Evolutionary conservation across 1,140 invertebrate species (phyloP), one percentile per base, ranked within the genome.

Genomic region (Venustaconcha ellipsiformis): DNA sequence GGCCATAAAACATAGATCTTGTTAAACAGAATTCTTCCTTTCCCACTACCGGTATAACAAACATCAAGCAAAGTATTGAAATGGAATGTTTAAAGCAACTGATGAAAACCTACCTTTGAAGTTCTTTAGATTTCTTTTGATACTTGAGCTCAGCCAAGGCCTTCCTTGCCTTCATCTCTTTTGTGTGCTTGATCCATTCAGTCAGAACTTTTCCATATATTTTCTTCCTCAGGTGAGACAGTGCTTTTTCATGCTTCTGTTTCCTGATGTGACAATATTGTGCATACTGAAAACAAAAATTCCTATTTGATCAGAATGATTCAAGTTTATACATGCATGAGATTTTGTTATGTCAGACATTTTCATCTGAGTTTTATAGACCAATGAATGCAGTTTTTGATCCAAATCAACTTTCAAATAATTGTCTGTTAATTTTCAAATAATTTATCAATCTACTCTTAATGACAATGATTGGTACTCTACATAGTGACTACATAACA

Each of bases 51-150:
- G 6, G 11, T 6, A 48, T 11, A 48, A 48, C 37, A 48, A 30
- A 30, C 26, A 4, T 30, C 4, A 30, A 30, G 37, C 37, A 8
- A 11, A 48, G 37, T 48, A 48, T 1, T 48, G 37, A 48, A 48
- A 48, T 6, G 6, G 37, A 48, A 48, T 48, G 37, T 11, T 48
- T 48, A 48, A 48, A 48, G 37, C 37, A 48, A 48, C 6, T 48
- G 37, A 48, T 6, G 37, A 8, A 48, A 48, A 6, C 74, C 57
- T 70, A 84, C 83, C 80, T 79, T 14, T 80, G 56, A 59, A 78
- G 67, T 30, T 72, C 48, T 55, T 69, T 57, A 71, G 76, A 84
- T 70, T 83, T 84, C n/a, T 26, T 68, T 55, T 64, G 66, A 60
- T 83, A 82, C 58, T 76, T 75, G 37, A 68, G 62, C 26, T 83